A percentile compares a stretch with the other conserved stretches of the same genome.
phyloP scores from a whole-genome alignment of 2,113 vertebrate species.

The Alethe diademata region DNA sequence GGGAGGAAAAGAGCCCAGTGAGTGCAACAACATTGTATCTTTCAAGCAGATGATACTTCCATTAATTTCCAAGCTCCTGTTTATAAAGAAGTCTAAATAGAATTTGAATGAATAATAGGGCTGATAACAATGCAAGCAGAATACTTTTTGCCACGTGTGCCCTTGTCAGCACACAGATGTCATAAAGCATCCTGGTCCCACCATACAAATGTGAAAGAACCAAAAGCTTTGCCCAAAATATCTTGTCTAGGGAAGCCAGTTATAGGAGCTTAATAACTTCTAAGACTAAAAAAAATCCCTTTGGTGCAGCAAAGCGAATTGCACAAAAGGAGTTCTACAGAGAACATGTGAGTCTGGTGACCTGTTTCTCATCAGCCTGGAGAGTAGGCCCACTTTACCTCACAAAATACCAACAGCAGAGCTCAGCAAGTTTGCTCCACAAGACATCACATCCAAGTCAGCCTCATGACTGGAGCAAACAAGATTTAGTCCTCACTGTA shows the following conservation, averaged over 20 bases:
- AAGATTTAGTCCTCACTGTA: not conserved
- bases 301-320: not conserved
- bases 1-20: not conserved
- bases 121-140: not conserved
- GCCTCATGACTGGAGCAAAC: not conserved
- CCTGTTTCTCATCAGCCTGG: not conserved
- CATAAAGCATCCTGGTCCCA: not conserved
- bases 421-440: not conserved
- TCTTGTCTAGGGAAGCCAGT: not conserved
- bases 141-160: not conserved
- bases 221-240: not conserved
- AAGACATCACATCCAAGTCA: not conserved
- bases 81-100: not conserved
- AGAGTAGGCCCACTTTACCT: not conserved
- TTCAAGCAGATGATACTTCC: not conserved
- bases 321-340: not conserved
- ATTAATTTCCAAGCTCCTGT: not conserved
- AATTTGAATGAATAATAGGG: not conserved
- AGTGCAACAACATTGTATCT: rapidly evolving
- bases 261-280: not conserved
- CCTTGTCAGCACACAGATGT: not conserved
- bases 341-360: not conserved
- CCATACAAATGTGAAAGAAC: not conserved
- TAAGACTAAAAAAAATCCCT: not conserved
- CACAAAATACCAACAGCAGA: not conserved